Evolutionary conservation across 2,888 invertebrate species (phyloP).

Genomic region (Zygaena filipendulae): DNA sequence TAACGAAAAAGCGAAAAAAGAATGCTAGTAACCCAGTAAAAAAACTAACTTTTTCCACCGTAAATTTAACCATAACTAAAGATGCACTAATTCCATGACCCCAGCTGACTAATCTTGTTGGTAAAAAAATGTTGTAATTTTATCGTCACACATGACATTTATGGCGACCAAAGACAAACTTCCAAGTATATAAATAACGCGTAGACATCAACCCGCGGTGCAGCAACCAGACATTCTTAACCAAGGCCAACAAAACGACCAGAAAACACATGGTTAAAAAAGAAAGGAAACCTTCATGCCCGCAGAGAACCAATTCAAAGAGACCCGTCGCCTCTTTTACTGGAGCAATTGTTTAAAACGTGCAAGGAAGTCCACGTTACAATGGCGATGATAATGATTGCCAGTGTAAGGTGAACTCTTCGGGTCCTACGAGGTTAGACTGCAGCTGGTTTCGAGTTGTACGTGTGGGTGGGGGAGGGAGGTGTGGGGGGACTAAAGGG

Average conservation of each 20-base stretch:
- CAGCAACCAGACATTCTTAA: constrained; percentile 51
- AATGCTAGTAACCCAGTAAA: too few species aligned
- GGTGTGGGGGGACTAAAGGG: constrained; percentile 16
- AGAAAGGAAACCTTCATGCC: constrained; percentile 40
- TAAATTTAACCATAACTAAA: too few species aligned
- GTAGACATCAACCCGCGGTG: constrained; percentile 37
- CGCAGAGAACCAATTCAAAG: constrained; percentile 24
- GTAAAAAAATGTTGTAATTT: too few species aligned
- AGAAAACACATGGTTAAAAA: constrained; percentile 61
- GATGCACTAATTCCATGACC: too few species aligned
- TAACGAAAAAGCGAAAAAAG: too few species aligned
- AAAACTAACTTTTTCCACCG: too few species aligned
- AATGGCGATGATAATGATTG: too few species aligned
- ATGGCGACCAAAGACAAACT: constrained; percentile 9
- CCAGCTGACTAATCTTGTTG: too few species aligned
- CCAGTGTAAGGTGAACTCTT: too few species aligned
- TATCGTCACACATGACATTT: too few species aligned
- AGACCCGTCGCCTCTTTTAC: constrained; percentile 23
- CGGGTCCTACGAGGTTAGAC: background rate
- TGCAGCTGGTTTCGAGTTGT: constrained; percentile 18
- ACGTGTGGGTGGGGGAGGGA: constrained; percentile 11
- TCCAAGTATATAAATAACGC: constrained; percentile 40
- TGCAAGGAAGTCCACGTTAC: too few species aligned
- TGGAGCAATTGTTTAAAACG: too few species aligned
- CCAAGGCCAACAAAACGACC: constrained; percentile 59